Conservation (phyloP, 2,888 invertebrate genomes). For the Amblyteles armatorius region DNA sequence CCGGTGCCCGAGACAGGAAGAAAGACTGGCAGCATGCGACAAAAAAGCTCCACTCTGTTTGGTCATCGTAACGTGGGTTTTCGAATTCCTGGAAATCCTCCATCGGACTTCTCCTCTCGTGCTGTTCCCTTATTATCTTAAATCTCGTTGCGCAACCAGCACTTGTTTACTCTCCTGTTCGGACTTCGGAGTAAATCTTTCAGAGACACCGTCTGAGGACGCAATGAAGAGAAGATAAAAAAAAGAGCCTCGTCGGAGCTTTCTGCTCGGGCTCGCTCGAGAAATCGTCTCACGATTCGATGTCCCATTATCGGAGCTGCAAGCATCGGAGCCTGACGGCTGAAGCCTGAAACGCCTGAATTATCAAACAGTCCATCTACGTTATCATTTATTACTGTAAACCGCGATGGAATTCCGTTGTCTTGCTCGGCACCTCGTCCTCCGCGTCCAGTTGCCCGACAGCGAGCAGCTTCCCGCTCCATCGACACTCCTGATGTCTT, state of each 20-base stretch:
- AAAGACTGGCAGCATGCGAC: background rate
- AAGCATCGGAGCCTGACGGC: background rate
- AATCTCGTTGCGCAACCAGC: slow-evolving; percentile 41
- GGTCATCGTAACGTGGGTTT: slow-evolving; percentile 48
- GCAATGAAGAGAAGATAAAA: background rate
- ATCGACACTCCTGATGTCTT: slow-evolving; percentile 21
- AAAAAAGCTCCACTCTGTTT: slow-evolving; percentile 18
- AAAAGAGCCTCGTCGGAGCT: background rate
- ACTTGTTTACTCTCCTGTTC: slow-evolving; percentile 36
- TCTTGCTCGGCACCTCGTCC: background rate
- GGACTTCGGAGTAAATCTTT: slow-evolving; percentile 28
- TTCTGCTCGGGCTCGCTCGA: background rate
- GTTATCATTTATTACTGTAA: background rate
- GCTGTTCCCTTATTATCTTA: slow-evolving; percentile 43
- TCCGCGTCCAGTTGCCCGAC: background rate
- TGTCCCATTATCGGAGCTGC: background rate
- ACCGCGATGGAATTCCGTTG: background rate
- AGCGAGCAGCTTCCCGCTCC: background rate
- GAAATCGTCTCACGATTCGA: background rate
- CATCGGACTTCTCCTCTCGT: background rate
- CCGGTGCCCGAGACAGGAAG: background rate
- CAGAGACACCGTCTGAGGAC: background rate
- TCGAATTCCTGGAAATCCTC: slow-evolving; percentile 33
- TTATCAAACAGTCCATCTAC: slow-evolving; percentile 27
- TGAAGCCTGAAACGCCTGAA: background rate